Percentiles rank a stretch among this genome's conserved stretches.
phyloP scores from a whole-genome alignment of 2,113 vertebrate species.

The Leiothrix lutea region DNA sequence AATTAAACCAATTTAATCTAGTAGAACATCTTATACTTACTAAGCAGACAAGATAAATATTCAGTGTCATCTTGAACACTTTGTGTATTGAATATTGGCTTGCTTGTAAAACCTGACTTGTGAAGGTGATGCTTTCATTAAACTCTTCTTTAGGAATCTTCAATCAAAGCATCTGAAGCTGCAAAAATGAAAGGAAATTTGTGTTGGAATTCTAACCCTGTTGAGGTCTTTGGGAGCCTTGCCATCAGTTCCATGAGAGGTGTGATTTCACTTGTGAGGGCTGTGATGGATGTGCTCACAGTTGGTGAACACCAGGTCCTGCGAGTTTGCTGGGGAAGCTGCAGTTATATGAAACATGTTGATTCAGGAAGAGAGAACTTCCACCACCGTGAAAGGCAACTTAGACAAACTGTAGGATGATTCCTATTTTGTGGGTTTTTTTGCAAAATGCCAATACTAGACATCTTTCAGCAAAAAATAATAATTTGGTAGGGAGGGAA shows the following conservation, averaged over 20 bases:
- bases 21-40: not conserved
- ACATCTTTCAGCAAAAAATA: not conserved
- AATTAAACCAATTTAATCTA: not conserved
- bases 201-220: not conserved
- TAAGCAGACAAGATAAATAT: not conserved
- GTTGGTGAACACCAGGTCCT: not conserved
- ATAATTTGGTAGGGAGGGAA: not conserved
- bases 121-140: not conserved
- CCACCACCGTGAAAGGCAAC: not conserved
- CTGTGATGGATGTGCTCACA: not conserved
- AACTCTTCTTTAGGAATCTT: not conserved
- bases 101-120: not conserved
- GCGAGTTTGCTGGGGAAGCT: not conserved
- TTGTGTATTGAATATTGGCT: not conserved
- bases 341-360: fast-evolving
- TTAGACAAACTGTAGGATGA: not conserved
- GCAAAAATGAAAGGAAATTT: not conserved
- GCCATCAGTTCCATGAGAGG: not conserved
- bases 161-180: not conserved
- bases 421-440: not conserved
- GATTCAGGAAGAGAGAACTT: not conserved
- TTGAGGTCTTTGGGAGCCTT: not conserved
- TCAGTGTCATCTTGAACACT: not conserved
- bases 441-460: not conserved
- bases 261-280: not conserved